Evolutionary conservation across 2,888 invertebrate genomes (phyloP), one percentile per base, ranked within the genome.

Genomic region (Plemyria rubiginata): DNA sequence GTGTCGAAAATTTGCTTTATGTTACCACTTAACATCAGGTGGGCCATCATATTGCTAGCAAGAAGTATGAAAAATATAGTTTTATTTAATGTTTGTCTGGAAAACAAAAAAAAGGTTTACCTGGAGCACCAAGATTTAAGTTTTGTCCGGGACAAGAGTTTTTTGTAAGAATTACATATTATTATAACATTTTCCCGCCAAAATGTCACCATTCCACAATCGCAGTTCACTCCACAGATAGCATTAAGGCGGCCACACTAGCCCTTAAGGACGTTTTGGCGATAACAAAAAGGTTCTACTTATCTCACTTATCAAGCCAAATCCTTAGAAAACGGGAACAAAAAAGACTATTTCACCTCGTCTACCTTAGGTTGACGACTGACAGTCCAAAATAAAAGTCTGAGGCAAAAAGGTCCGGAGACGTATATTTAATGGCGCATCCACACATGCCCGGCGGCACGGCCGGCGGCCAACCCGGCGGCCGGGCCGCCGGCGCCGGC

Each of bases 241-340:
- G 48, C 46, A 56, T 49, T 41, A 58, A 50, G 54, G 49, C 58
- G 53, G 49, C 46, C 40, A 54, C 49, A 45, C 49, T 32, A 50
- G 41, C 36, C 65, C 59, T 60, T 51, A 45, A 61, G 53, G 60
- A 64, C 64, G 32, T 57, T 45, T 36, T 38, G 38, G 28, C 51
- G 61, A 65, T 65, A 65, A 40, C 62, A 62, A 66, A 62, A 66
- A 62, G 65, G 62, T 66, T 62, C 59, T 12, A 58, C 54, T 58
- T 65, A 61, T 65, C 65, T 65, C 52, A 60, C 56, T 65, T 65
- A 65, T 65, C 60, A 57, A 60, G 54, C 57, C 46, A 65, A 60
- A 61, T 66, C 51, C 65, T 43, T 36, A 46, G 54, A 57, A 62
- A 65, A 49, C 45, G 57, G 54, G 60, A 54, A 59, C 54, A 64